phyloP scores from a whole-genome alignment of 2,113 vertebrate species.

The Tamias sibiricus region DNA sequence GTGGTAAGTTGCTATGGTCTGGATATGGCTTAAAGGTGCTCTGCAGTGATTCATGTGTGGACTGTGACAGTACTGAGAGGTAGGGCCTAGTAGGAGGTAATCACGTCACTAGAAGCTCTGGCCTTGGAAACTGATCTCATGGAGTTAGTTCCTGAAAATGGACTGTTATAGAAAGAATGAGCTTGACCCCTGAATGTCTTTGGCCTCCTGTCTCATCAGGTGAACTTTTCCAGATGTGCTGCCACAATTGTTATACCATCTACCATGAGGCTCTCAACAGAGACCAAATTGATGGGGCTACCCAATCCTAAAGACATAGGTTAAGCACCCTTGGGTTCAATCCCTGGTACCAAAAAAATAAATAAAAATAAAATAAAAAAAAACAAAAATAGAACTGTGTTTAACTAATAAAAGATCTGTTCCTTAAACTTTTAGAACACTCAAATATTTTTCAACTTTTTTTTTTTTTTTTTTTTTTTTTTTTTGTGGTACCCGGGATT shows the following conservation, averaged over 20 bases:
- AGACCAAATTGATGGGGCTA: not conserved
- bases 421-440: not conserved
- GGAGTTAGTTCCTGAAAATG: not conserved
- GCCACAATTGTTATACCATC: not conserved
- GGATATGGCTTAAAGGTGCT: not conserved
- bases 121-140: not conserved
- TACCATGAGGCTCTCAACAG: not conserved
- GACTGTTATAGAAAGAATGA: not conserved
- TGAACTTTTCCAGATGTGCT: not conserved
- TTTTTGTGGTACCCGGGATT: too few species aligned
- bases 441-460: not conserved
- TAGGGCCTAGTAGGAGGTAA: too few species aligned
- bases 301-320: not conserved
- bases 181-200: not conserved
- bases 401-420: not conserved
- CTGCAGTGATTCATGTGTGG: not conserved
- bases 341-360: too few species aligned
- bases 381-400: not conserved
- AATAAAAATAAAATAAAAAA: too few species aligned
- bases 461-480: too few species aligned
- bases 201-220: not conserved
- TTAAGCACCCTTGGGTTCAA: too few species aligned
- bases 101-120: not conserved
- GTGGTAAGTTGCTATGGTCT: not conserved
- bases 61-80: not conserved